Percentiles rank a stretch among this genome's conserved stretches.
phyloP scores from a whole-genome alignment of 2,888 invertebrate species.

The Pocota personata region DNA sequence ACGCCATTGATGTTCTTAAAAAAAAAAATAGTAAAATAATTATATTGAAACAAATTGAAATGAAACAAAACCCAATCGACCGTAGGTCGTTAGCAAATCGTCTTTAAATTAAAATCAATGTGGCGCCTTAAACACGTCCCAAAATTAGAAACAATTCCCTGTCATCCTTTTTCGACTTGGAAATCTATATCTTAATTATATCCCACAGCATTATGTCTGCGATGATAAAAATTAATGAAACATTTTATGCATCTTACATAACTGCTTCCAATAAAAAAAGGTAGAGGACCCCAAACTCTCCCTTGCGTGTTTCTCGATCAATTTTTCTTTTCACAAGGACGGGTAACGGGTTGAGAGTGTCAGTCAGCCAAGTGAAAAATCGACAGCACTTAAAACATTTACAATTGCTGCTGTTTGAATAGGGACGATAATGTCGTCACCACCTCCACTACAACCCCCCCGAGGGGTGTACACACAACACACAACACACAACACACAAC shows the following conservation, averaged over 20 bases:
- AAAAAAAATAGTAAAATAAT: background rate
- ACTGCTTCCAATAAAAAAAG: constrained; percentile 18
- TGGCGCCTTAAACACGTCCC: background rate
- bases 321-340: background rate
- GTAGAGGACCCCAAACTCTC: background rate
- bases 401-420: constrained; percentile 28
- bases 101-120: constrained; percentile 37
- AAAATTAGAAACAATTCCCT: background rate
- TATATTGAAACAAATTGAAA: constrained; percentile 9
- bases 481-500: background rate
- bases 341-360: background rate
- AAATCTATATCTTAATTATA: constrained; percentile 58
- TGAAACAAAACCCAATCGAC: constrained; percentile 14
- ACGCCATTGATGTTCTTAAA: background rate
- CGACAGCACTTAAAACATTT: constrained; percentile 47
- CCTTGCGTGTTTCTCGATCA: background rate
- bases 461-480: background rate
- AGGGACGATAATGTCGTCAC: constrained; percentile 11
- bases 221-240: constrained; percentile 60
- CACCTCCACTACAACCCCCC: background rate
- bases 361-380: constrained; percentile 53
- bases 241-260: constrained; percentile 53
- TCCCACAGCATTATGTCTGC: background rate
- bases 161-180: constrained; percentile 5
- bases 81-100: constrained; percentile 34